Evolutionary conservation across 2,797 vertebrate species (phyloP).

Genomic region (Diceros bicornis): DNA sequence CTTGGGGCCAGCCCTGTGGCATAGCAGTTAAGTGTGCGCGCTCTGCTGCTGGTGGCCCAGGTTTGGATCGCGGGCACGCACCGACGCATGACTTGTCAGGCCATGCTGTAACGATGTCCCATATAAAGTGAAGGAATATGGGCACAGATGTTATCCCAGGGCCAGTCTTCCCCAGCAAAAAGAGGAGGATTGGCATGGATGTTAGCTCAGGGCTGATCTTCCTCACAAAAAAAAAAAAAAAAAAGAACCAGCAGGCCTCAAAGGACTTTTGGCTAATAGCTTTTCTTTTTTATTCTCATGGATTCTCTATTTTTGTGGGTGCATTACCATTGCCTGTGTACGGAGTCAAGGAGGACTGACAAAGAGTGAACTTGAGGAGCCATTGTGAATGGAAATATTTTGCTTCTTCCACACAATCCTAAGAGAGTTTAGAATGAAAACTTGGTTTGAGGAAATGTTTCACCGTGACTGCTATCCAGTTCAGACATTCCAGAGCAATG

Average conservation of each 20-base stretch:
- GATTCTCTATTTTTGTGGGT: not conserved
- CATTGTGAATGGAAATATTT: not conserved
- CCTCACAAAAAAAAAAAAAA: too few species aligned
- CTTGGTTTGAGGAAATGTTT: not conserved
- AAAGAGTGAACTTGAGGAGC: not conserved
- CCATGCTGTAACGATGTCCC: too few species aligned
- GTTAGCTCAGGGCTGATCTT: too few species aligned
- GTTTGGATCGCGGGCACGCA: too few species aligned
- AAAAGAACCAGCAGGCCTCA: not conserved
- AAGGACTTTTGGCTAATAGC: not conserved
- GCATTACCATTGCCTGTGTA: not conserved
- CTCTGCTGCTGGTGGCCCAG: too few species aligned
- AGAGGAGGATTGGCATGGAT: too few species aligned
- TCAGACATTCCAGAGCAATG: not conserved
- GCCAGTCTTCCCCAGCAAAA: too few species aligned
- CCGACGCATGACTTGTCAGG: too few species aligned
- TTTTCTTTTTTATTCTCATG: not conserved
- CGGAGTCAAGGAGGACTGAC: not conserved
- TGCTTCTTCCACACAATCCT: not conserved
- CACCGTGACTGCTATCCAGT: not conserved
- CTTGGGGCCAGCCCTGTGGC: too few species aligned
- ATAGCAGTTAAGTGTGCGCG: too few species aligned
- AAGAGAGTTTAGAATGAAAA: not conserved
- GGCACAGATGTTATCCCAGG: too few species aligned
- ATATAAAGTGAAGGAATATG: too few species aligned